Base-by-base conservation (phyloP, 2,888 invertebrate species). In the Litoditis marina region DNA sequence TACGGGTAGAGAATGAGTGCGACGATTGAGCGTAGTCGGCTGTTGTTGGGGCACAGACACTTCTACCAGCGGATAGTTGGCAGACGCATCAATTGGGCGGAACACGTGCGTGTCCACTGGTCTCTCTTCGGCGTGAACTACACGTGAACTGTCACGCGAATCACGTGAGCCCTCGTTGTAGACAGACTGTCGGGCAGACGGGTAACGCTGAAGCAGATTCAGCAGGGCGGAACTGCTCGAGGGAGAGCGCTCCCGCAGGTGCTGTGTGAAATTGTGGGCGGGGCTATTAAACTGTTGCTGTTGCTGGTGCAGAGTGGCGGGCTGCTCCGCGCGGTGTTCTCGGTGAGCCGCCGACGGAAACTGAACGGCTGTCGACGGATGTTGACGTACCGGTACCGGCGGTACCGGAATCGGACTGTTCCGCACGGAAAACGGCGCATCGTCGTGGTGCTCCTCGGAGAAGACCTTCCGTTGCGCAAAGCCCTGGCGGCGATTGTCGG, bases 161-260 rank as follows among this genome's bases (percentile, higher is more conserved):
- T n/a, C n/a, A n/a, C n/a, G n/a, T n/a, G 49, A 11, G 44, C n/a
- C 50, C 39, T 44, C 44, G 13, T 28, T 66, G 61, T 68, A 69
- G 49, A 71, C 69, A 47, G 65, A 66, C 47, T 73, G 57, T 51
- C 71, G 64, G 30, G 73, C 73, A 7, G 71, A 71, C 27, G 73
- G 73, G 50, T 73, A 73, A 2, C 71, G 65, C 58, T 69, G 68
- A 52, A 76, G 66, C n/a, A 76, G 66, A 55, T 72, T 65, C 60
- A 70, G 66, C 52, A 76, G 69, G 27, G 76, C 76, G 31, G 76
- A 71, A 42, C 72, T 69, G 56, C 70, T 70, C n/a, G 71, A 66
- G 28, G 76, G 76, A 31, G 71, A 71, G 62, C 72, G 60, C 59
- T 76, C 73, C 32, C 71, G 68, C 49, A 76, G 68, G 57, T 73